Percentiles rank a stretch among this genome's conserved stretches.
Conservation (phyloP, 2,797 vertebrate species). For the Melanotaenia parkinsoni region DNA sequence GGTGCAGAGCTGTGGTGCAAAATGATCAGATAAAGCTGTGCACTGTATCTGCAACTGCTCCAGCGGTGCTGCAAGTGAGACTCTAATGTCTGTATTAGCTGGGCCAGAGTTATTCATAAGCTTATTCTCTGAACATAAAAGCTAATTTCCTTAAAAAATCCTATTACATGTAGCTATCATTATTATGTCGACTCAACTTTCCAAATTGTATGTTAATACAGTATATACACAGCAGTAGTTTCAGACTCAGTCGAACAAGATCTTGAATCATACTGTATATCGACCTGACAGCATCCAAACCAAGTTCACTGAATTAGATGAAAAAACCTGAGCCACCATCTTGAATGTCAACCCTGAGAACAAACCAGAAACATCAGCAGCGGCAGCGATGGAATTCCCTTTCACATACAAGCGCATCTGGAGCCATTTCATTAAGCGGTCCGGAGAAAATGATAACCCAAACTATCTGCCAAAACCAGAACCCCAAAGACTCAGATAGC, state of each 20-base stretch:
- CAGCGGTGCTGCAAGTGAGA: too few relatives aligned
- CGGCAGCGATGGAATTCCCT: neutral
- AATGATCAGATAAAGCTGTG: neutral
- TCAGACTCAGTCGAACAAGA: neutral
- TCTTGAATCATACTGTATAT: neutral
- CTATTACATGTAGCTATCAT: neutral
- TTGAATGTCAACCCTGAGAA: neutral
- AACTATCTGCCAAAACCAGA: conserved; percentile 32
- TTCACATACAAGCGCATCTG: conserved; percentile 29
- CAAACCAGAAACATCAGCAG: neutral
- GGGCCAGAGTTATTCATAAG: too few relatives aligned
- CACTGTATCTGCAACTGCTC: too few relatives aligned
- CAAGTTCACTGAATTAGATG: neutral
- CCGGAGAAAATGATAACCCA: conserved; percentile 36
- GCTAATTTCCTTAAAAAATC: neutral
- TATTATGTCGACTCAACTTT: neutral
- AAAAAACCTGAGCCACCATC: neutral
- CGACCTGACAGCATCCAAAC: neutral
- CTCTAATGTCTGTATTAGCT: too few relatives aligned
- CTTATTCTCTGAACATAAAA: neutral
- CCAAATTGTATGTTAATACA: neutral
- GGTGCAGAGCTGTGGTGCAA: neutral
- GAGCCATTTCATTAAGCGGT: conserved; percentile 2
- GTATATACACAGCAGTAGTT: too few relatives aligned
- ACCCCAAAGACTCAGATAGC: conserved; percentile 23